Conservation (phyloP, 2,113 vertebrate genomes). For the Cyanoderma ruficeps region DNA sequence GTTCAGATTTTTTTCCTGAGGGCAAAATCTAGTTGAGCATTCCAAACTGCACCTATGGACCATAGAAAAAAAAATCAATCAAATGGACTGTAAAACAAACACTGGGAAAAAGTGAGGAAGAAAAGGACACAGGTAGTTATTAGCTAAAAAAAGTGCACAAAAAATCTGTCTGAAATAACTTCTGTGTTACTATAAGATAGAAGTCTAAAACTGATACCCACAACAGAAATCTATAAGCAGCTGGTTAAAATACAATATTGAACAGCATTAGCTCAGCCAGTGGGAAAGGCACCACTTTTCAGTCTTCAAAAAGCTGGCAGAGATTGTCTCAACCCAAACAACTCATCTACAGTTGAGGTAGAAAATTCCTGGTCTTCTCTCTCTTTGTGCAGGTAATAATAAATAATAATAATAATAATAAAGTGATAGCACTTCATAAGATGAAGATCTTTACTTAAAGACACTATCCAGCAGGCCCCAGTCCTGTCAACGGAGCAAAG, state of each 20-base stretch:
- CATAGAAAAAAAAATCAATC: not conserved
- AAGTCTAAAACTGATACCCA: not conserved
- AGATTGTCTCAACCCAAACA: not conserved
- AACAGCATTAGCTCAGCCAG: not conserved
- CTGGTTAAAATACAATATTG: not conserved
- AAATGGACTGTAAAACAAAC: not conserved
- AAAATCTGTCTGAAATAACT: not conserved
- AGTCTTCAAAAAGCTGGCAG: not conserved
- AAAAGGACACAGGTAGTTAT: not conserved
- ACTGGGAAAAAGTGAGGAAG: not conserved
- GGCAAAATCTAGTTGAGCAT: not conserved
- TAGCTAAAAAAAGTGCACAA: not conserved
- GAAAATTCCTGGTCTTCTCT: not conserved
- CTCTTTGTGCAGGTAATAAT: not conserved
- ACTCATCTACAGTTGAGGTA: not conserved
- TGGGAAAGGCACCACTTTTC: not conserved
- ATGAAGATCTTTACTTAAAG: not conserved
- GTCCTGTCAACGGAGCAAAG: not conserved
- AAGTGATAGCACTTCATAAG: not conserved
- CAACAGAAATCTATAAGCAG: not conserved
- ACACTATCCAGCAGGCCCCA: not conserved
- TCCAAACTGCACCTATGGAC: conserved; percentile 13
- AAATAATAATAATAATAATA: not conserved
- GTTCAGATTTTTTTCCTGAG: not conserved
- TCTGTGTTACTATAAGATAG: not conserved